Evolutionary conservation across 1,140 invertebrate species (phyloP), one percentile per base, ranked within the genome.

Genomic region (Physella acuta): DNA sequence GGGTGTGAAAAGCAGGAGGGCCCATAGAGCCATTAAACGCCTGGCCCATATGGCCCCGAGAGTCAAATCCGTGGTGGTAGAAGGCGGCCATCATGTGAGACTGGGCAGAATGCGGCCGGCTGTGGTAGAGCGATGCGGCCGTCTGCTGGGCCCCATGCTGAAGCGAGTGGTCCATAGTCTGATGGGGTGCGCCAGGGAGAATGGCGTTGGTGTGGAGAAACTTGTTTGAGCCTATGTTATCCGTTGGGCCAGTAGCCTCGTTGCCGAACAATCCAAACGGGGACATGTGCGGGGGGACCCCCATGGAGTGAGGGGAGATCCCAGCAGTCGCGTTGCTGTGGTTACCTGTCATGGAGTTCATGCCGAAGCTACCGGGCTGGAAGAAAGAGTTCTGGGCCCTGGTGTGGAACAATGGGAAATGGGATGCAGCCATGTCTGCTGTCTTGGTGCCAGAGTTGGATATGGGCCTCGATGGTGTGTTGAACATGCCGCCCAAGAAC

Each of bases 191-290:
- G 14, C 64, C 53, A 11, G 77, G 76, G 17, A 84, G 68, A 33
- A 82, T 83, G 24, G 76, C 66, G 69, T 84, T 83, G n/a, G 74
- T 53, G 62, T 82, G 81, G 14, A 81, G 78, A 71, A 86, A 86
- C 70, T 86, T 86, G 24, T 85, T 85, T 0, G 85, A 84, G 17
- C 83, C 81, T 5, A 85, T 82, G 56, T 82, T 81, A 31, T 78
- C 76, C 33, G 81, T 80, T 70, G 75, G 76, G 31, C 79, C 77
- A 20, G 74, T 73, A 24, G 79, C 76, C 34, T 74, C 78, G 58
- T 76, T 79, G 58, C 82, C 80, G 51, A 79, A 81, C 37, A 85
- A 70, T 64, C 79, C 84, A 70, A 86, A 85, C 68, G 85, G 84
- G 16, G 81, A 76, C 78, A 86, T 83, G 63, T 85, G 83, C 51